Base-by-base conservation (phyloP, 2,113 vertebrate genomes). In the Tinamus guttatus region DNA sequence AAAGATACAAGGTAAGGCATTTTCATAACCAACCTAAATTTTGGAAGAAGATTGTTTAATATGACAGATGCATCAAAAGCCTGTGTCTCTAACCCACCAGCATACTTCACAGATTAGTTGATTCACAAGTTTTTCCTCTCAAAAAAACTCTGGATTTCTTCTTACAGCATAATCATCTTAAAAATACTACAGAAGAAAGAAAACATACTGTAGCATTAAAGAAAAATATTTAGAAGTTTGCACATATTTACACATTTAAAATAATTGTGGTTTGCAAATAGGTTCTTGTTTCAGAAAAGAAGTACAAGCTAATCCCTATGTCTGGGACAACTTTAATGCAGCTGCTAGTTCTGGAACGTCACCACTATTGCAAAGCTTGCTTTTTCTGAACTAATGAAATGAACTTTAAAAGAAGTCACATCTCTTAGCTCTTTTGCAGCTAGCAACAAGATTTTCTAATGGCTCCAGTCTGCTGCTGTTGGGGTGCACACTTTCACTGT, bases 241-340 rank as follows among this genome's bases (percentile, higher is more conserved):
- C 95, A 96, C 38, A 4, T 97, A 97, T 98, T 97, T 97, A 98
- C 97, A 97, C 21, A 43, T 92, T 94, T 96, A 93, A 95, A 97
- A 96, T 91, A 88, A 69, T 90, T 88, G 70, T 15, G 75, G 63
- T 97, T 95, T 96, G 77, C 65, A 97, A 81, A 47, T 77, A 87
- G 78, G 62, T 64, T 89, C 71, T 85, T 68, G 58, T 49, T 84
- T 79, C 73, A 67, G 56, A 93, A 91, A 95, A 95, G 91, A 85
- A 95, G 87, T 91, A 94, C 70, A 89, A 88, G 65, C 81, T 79
- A 63, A 84, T 82, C 60, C 43, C 88, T 76, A 65, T 41, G 90
- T 83, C 84, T 81, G 58, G 54, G 81, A 40, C 47, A 49, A 77
- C 41, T 82, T 58, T 87, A 45, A n/a, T 27, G 71, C 2, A 51